These are phyloP conservation scores for Edolisoma coerulescens DNA, from an alignment of 2,113 vertebrate species.

Conservation along the genomic window DNA sequence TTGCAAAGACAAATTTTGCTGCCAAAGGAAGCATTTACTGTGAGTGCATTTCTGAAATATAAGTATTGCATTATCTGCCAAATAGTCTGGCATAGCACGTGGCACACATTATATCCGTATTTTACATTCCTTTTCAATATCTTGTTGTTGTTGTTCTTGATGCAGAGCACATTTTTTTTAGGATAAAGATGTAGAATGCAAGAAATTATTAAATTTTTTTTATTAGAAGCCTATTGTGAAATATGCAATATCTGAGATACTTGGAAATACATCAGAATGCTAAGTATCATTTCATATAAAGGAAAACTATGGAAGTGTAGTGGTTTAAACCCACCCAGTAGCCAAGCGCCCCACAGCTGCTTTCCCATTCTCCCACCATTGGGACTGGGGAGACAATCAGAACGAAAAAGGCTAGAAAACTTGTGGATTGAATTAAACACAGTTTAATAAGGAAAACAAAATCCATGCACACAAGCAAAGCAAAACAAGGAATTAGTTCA, in stretches of 20 bases:
- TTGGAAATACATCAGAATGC: background rate
- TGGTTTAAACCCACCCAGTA: background rate
- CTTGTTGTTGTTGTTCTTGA: background rate
- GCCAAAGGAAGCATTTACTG: background rate
- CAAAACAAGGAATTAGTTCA: background rate
- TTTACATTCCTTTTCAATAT: background rate
- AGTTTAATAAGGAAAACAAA: background rate
- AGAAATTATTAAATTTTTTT: background rate
- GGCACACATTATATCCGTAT: background rate
- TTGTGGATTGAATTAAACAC: background rate
- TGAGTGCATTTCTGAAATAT: background rate
- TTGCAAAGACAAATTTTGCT: background rate
- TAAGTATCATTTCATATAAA: background rate
- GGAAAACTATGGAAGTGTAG: background rate
- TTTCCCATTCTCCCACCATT: background rate
- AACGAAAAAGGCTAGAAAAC: background rate
- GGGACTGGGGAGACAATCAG: rapidly evolving
- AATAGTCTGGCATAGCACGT: background rate
- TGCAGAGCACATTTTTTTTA: background rate
- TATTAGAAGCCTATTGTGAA: background rate
- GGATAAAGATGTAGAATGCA: background rate
- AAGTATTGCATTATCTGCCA: background rate
- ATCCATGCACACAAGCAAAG: background rate
- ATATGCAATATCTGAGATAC: background rate
- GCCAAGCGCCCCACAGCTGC: background rate